Percentiles rank a stretch among this genome's conserved stretches.
These are phyloP conservation scores for Catharus ustulatus DNA, from an alignment of 2,797 vertebrate species.

Conservation along the genomic window DNA sequence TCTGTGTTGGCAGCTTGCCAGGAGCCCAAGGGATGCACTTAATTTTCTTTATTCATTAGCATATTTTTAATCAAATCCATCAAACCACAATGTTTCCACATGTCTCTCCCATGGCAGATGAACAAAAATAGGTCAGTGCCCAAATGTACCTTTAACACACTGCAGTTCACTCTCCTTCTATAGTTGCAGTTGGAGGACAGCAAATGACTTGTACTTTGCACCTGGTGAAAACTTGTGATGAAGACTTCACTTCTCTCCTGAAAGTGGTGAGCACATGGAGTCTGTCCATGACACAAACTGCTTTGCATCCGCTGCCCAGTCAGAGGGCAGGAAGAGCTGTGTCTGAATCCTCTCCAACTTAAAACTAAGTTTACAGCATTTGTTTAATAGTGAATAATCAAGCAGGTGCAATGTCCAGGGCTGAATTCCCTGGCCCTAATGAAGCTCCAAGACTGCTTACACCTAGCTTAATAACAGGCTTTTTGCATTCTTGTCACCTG, in stretches of 20 bases:
- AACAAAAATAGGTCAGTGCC: conserved; percentile 67
- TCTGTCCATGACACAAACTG: neutral
- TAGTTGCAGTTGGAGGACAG: neutral
- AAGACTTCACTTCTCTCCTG: neutral
- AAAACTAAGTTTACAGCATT: neutral
- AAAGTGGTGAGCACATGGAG: neutral
- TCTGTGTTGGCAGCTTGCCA: conserved; percentile 55
- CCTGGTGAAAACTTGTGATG: neutral
- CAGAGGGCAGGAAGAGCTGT: neutral
- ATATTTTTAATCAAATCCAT: conserved; percentile 73
- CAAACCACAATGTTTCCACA: conserved; percentile 70
- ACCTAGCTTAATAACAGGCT: conserved; percentile 58
- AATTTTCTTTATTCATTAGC: conserved; percentile 71
- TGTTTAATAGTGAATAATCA: conserved; percentile 23
- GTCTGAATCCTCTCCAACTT: conserved; percentile 14
- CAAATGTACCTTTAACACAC: neutral
- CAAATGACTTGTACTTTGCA: neutral
- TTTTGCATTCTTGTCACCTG: conserved; percentile 46
- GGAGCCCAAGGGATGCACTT: conserved; percentile 68
- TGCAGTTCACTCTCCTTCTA: neutral
- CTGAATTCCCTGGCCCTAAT: conserved; percentile 23
- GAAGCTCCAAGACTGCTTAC: conserved; percentile 29
- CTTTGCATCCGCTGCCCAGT: neutral
- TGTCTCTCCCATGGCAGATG: conserved; percentile 63
- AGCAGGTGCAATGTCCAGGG: conserved; percentile 25